Evolutionary conservation across 2,797 vertebrate genomes (phyloP), one percentile per base, ranked within the genome.

Genomic region (Microhierax caerulescens): DNA sequence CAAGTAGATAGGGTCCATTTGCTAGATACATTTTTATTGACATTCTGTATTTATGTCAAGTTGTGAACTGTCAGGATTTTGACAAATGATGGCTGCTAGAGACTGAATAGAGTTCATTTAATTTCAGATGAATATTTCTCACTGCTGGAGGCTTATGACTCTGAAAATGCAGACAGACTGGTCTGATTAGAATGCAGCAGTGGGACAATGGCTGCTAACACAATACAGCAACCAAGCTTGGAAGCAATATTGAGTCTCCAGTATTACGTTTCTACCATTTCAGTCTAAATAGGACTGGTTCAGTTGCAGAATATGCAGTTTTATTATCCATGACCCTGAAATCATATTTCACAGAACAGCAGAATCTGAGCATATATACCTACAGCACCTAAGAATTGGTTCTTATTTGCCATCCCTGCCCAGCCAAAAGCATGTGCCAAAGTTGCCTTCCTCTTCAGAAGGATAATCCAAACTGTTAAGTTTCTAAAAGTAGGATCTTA

Each of bases 111-210:
- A 96, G 68, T 70, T 94, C 70, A 91, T 92, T 93, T 90, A 73
- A 94, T 95, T 97, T 94, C 78, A 90, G 67, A 83, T 48, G 63
- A 95, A 65, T 94, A 93, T 72, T 94, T 94, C 80, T 92, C 92
- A 74, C 77, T 95, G 94, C 80, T 95, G 92, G 93, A 97, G 70
- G 85, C 90, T 95, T 92, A 85, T 79, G 43, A 90, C 37, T 94
- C 48, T 0, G 2, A 94, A 96, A 94, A 96, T 92, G 70, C 63
- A 95, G 88, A 88, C 92, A 95, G 95, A 85, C 94, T 95, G 88
- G 74, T 94, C 90, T 95, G 88, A 92, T 94, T 91, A 95, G 94
- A 88, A 92, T 69, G 74, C 39, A 84, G 93, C 54, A 84, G 64
- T n/a, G 67, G 73, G 79, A 95, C 75, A 91, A 92, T 39, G 43